Evolutionary conservation across 1,140 invertebrate species (phyloP).

Genomic region (Pseudomyrmex cubaensis): DNA sequence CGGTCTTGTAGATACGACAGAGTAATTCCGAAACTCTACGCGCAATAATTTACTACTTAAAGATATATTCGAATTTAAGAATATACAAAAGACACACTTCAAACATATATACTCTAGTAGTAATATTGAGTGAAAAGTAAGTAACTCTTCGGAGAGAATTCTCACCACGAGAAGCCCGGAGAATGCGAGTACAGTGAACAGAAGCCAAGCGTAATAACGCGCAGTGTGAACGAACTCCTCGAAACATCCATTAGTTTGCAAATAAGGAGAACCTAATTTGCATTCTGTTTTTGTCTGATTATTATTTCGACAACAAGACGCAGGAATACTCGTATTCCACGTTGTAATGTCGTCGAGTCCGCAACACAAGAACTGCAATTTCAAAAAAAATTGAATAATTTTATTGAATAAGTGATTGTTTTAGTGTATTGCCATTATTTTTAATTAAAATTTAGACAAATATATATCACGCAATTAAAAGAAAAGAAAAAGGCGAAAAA

Average conservation of each 20-base stretch:
- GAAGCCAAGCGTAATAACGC: background rate
- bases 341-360: background rate
- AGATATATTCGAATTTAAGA: too few species aligned
- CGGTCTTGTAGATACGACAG: background rate
- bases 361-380: constrained; percentile 38
- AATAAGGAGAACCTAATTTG: background rate
- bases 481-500: background rate
- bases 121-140: too few species aligned
- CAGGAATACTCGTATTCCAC: background rate
- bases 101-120: too few species aligned
- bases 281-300: background rate
- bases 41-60: too few species aligned
- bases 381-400: background rate
- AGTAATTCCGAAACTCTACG: background rate
- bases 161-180: background rate
- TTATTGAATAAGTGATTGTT: background rate
- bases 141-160: background rate
- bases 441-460: background rate
- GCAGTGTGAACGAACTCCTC: background rate
- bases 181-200: background rate
- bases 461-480: background rate
- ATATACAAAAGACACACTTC: too few species aligned
- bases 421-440: background rate
- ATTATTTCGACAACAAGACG: constrained; percentile 16
- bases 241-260: constrained; percentile 5